Conservation (phyloP, 1,140 invertebrate genomes). For the Sitophilus oryzae region DNA sequence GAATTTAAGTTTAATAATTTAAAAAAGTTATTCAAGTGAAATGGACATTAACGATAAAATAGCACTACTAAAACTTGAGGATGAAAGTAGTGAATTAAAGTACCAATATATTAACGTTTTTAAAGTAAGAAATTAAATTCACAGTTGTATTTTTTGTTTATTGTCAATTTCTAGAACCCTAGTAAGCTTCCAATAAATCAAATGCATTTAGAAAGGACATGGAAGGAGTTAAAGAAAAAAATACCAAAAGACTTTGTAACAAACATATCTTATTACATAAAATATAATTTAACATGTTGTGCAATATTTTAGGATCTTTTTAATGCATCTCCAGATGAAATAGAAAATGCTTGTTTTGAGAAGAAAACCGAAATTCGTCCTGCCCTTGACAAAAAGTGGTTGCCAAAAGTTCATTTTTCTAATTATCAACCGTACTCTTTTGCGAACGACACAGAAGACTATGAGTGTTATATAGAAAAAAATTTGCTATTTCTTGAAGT, state of each 20-base stretch:
- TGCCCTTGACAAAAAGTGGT: constrained; percentile 34
- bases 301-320: constrained; percentile 23
- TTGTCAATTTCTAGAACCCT: constrained; percentile 34
- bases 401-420: constrained; percentile 25
- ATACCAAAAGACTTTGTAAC: constrained; percentile 25
- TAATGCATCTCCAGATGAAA: constrained; percentile 16
- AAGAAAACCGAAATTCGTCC: constrained; percentile 30
- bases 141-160: too few relatives aligned
- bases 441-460: constrained; percentile 26
- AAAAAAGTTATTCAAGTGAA: too few relatives aligned
- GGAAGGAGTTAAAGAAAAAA: constrained; percentile 25
- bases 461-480: constrained; percentile 26
- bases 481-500: constrained; percentile 30
- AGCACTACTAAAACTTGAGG: too few relatives aligned
- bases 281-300: constrained; percentile 6
- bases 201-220: constrained; percentile 32
- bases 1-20: too few relatives aligned
- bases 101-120: constrained; percentile 28
- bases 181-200: constrained; percentile 36
- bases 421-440: constrained; percentile 32
- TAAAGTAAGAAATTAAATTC: too few relatives aligned
- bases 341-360: constrained; percentile 24
- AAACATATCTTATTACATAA: constrained; percentile 2
- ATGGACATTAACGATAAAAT: too few relatives aligned
- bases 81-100: constrained; percentile 4